phyloP scores from a whole-genome alignment of 2,888 invertebrate species.

The Strigamia maritima region DNA sequence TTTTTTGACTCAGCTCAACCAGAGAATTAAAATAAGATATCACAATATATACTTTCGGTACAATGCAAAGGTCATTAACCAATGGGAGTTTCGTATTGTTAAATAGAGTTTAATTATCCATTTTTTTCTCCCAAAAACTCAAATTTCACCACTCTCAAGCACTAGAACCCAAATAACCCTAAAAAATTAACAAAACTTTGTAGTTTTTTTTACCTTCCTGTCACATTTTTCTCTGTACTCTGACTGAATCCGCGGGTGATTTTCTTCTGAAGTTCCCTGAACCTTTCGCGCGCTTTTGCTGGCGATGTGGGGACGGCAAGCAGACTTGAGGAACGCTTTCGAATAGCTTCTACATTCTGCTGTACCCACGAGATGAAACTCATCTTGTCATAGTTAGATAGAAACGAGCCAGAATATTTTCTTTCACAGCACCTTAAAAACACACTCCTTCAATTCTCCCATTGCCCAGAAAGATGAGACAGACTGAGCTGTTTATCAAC shows the following conservation, averaged over 20 bases:
- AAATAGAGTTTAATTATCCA: too few species aligned
- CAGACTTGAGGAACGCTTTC: background rate
- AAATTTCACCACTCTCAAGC: too few species aligned
- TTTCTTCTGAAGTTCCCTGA: background rate
- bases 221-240: background rate
- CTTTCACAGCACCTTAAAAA: background rate
- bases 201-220: background rate
- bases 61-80: too few species aligned
- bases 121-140: too few species aligned
- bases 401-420: too few species aligned
- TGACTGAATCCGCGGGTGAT: background rate
- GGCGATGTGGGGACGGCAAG: background rate
- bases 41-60: too few species aligned
- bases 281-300: slow-evolving; percentile 7
- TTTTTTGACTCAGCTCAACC: too few species aligned
- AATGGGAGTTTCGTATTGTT: too few species aligned
- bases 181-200: too few species aligned
- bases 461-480: slow-evolving; percentile 5
- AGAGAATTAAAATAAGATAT: too few species aligned
- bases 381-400: background rate
- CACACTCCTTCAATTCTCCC: background rate
- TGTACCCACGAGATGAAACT: background rate
- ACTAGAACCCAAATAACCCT: too few species aligned
- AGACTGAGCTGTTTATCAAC: slow-evolving; percentile 2
- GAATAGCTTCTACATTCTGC: background rate